Base-by-base conservation (phyloP, 1,140 invertebrate genomes). In the Pachyrhynchus sulphureomaculatus region DNA sequence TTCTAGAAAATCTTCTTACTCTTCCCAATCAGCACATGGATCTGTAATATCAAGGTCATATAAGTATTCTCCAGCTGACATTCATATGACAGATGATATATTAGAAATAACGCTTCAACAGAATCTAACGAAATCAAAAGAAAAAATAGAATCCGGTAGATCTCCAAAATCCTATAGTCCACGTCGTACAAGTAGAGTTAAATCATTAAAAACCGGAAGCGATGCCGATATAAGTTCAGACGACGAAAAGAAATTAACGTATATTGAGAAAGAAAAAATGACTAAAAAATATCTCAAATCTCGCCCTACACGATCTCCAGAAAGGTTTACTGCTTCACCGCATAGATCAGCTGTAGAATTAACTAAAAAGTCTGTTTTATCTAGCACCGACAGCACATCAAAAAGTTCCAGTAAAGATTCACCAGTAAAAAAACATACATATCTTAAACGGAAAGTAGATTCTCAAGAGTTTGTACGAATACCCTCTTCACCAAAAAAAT, bases 81-180 rank as follows among this genome's bases (percentile, higher is more conserved):
- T 68, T 34, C 33, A 70, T 6, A 79, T 79, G 78, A 72, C 63
- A 21, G 77, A 73, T 63, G 77, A 79, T 66, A 55, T 78, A 6
- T 53, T 78, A 15, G 69, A 77, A 67, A 69, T 79, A 2, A 77
- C 76, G n/a, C 21, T 39, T 0, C 51, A 54, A 39, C 13, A 20
- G 17, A 29, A 47, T 8, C 34, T 39, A 41, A 4, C 12, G 9
- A 42, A 54, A 21, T 23, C 51, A 2, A 54, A 3, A 41, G 17
- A 13, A 12, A 41, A 44, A 53, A 24, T 10, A 4, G n/a, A 9
- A 37, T 10, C 20, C 15, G 54, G 12, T 15, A 49, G 15, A 45
- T 59, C 18, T 18, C 23, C 13, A 34, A 55, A 61, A 49, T 21
- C 17, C 1, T 20, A 24, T 9, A 36, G 48, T 13, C 49, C 51